Base-by-base conservation (phyloP, 2,797 vertebrate species). In the Sebastes steindachneri region DNA sequence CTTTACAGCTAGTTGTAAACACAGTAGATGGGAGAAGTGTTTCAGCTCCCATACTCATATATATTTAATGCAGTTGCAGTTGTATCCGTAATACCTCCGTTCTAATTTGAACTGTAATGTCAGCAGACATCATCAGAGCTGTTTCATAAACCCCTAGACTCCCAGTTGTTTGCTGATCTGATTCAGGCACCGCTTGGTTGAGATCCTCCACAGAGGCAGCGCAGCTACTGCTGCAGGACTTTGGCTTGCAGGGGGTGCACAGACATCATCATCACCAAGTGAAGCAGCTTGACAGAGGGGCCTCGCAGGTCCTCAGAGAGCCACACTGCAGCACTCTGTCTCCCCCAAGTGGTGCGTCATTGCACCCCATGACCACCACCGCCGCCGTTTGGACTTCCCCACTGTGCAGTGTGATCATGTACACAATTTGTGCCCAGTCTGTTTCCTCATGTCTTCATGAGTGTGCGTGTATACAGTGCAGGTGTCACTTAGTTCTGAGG, bases 271-370 rank as follows among this genome's bases (percentile, higher is more conserved):
- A 51, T 80, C 73, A 31, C 58, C 9, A 68, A 82, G 5, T 68
- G 59, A 64, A 66, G 31, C 68, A 21, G 63, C 68, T 77, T 72
- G 77, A 68, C 62, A 72, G 53, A 72, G 77, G 73, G 69, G 74
- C 14, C 62, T 78, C n/a, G 0, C 21, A 53, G 83, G 81, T 88
- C 90, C 86, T 90, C 71, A 37, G 89, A 92, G 89, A 87, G 62
- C 51, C 54, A 2, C 88, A 82, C 77, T 78, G 71, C 75, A 89
- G 93, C 87, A 66, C 93, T 94, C 82, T 95, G 93, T 94, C 94
- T 89, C 94, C 95, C 91, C 90, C 94, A 89, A 87, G 93, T 95
- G 95, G 94, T 62, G 65, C 31, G 25, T 79, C 35, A 2, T 21
- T 72, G 75, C 70, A 87, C 70, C 77, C 83, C 9, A 25, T 25